Conservation (phyloP, 1,140 invertebrate species). For the Pollicipes pollicipes region DNA sequence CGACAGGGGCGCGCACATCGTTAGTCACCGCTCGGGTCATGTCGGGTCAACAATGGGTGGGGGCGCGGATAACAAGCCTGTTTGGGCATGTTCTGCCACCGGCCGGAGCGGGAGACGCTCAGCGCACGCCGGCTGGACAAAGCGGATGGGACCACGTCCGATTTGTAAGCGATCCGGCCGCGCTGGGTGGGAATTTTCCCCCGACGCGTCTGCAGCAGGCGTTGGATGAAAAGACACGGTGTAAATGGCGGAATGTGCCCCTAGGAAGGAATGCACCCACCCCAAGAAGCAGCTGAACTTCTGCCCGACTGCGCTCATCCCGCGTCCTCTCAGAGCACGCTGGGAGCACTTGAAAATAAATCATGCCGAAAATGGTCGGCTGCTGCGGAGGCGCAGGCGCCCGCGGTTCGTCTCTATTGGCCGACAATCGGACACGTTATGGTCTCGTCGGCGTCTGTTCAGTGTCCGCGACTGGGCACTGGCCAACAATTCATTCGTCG, state of each 20-base stretch:
- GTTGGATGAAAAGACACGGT: not conserved
- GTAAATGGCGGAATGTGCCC: not conserved
- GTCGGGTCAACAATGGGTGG: not conserved
- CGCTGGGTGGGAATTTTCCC: not conserved
- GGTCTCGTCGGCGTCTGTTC: not conserved
- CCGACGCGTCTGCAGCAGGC: not conserved
- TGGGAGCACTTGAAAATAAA: not conserved
- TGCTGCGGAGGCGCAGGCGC: not conserved
- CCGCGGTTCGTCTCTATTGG: no score
- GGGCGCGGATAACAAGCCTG: not conserved
- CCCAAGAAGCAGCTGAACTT: not conserved
- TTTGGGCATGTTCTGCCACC: not conserved
- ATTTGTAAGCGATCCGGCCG: not conserved
- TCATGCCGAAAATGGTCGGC: not conserved
- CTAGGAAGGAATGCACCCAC: not conserved
- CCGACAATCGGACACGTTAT: not conserved
- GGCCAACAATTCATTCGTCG: slow-evolving; percentile 1
- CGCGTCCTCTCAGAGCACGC: not conserved
- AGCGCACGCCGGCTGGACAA: not conserved
- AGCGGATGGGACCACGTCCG: not conserved
- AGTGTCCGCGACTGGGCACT: not conserved
- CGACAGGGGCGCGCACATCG: not conserved
- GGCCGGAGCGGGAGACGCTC: no score
- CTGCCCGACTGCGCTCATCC: no score
- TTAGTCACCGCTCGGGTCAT: not conserved